Conservation (phyloP, 2,797 vertebrate genomes). For the Fistularia tabacaria region DNA sequence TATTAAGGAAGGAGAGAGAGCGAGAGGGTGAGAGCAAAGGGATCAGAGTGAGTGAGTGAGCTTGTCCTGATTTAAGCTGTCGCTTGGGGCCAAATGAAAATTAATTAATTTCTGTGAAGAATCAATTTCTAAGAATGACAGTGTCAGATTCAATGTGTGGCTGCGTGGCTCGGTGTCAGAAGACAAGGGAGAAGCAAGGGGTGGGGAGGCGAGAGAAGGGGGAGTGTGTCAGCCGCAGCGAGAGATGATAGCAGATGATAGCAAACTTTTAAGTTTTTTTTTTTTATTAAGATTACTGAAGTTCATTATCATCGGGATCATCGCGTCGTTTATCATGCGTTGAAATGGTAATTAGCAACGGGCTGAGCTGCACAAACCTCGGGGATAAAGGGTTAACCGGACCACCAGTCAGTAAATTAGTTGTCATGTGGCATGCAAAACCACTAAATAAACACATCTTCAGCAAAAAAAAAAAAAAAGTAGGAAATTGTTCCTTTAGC, state of each 20-base stretch:
- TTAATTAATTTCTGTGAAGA: constrained; percentile 99
- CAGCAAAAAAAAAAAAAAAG: too few species aligned
- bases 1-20: constrained; percentile 70
- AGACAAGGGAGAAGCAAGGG: too few species aligned
- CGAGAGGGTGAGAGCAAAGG: constrained; percentile 54
- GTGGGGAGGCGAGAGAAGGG: constrained; percentile 10
- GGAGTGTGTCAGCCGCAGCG: constrained; percentile 30
- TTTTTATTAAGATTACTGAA: constrained; percentile 68
- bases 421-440: background rate
- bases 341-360: constrained; percentile 54
- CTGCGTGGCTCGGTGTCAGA: constrained; percentile 12
- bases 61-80: constrained; percentile 97
- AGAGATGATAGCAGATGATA: constrained; percentile 59
- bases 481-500: too few species aligned
- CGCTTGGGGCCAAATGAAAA: constrained; percentile 99
- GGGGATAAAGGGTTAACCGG: constrained; percentile 26
- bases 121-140: constrained; percentile 99
- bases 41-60: constrained; percentile 73
- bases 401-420: constrained; percentile 7
- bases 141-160: constrained; percentile 84
- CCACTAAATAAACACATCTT: too few species aligned
- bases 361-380: constrained; percentile 24
- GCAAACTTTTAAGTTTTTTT: constrained; percentile 79
- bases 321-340: constrained; percentile 57
- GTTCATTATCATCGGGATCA: constrained; percentile 84